These are phyloP conservation scores for Ceratina calcarata DNA, from an alignment of 1,140 invertebrate genomes.

Conservation along the genomic window DNA sequence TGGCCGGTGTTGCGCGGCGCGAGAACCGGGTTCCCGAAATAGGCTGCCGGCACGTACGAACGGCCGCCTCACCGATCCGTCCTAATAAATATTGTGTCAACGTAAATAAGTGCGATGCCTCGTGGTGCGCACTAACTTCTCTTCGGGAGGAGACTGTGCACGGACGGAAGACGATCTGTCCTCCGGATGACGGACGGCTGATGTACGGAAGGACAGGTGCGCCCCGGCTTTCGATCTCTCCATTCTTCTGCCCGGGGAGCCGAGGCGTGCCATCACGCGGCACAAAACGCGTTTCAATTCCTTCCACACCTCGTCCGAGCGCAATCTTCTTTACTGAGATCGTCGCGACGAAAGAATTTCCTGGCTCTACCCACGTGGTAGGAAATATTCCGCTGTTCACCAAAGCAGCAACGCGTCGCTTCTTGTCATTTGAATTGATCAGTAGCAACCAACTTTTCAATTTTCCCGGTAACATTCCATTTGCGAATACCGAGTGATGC, in stretches of 20 bases:
- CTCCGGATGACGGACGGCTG: slow-evolving; percentile 76
- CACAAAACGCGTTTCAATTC: too few relatives aligned
- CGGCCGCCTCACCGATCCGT: slow-evolving; percentile 78
- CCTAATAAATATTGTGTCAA: slow-evolving; percentile 81
- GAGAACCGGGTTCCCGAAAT: slow-evolving; percentile 67
- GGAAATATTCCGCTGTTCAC: background rate
- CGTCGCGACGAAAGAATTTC: slow-evolving; percentile 21
- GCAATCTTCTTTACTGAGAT: background rate
- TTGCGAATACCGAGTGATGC: slow-evolving; percentile 9
- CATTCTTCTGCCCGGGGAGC: slow-evolving; percentile 9
- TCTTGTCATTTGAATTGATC: background rate
- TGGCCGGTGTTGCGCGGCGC: slow-evolving; percentile 30
- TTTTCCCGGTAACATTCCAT: slow-evolving; percentile 12
- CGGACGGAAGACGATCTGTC: slow-evolving; percentile 62
- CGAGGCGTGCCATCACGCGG: background rate
- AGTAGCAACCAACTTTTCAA: background rate
- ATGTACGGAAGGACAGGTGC: slow-evolving; percentile 78
- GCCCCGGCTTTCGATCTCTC: slow-evolving; percentile 58
- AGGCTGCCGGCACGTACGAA: slow-evolving; percentile 67
- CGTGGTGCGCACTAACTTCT: slow-evolving; percentile 37
- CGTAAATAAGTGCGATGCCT: slow-evolving; percentile 77
- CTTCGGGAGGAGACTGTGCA: slow-evolving; percentile 26
- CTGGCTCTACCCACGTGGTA: background rate
- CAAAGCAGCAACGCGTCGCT: background rate
- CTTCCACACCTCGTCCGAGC: background rate